phyloP scores from a whole-genome alignment of 2,888 invertebrate genomes.

The Catonia carolina region DNA sequence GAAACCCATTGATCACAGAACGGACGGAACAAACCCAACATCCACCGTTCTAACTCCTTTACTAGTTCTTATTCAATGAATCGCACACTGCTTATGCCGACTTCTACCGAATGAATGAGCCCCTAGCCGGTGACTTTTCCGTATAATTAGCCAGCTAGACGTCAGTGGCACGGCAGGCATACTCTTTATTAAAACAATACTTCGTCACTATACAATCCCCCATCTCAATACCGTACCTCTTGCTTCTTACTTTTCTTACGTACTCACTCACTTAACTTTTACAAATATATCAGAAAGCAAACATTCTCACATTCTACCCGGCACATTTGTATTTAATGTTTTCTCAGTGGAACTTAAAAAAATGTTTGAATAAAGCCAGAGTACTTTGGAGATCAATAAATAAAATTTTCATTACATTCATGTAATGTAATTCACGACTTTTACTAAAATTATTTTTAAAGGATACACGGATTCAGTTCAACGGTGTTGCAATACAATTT shows the following conservation, averaged over 20 bases:
- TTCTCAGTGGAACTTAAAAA: too few species aligned
- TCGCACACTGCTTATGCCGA: neutral
- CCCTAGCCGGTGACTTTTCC: neutral
- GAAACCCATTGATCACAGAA: conserved; percentile 21
- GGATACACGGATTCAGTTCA: too few species aligned
- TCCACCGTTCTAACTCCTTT: neutral
- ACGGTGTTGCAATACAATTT: too few species aligned
- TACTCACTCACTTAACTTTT: neutral
- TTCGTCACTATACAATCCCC: neutral
- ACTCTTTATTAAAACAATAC: too few species aligned
- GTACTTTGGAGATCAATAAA: too few species aligned
- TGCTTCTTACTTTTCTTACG: neutral
- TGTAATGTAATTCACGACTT: too few species aligned
- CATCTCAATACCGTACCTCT: neutral
- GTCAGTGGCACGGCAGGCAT: neutral
- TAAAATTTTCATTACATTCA: too few species aligned
- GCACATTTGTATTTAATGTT: too few species aligned
- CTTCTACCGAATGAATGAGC: neutral
- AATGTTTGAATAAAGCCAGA: too few species aligned
- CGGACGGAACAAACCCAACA: too few species aligned
- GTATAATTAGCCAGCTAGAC: neutral
- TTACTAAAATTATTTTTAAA: too few species aligned
- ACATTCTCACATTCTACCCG: too few species aligned
- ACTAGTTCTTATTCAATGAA: neutral
- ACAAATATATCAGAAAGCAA: neutral